Base-by-base conservation (phyloP, 2,888 invertebrate genomes). In the Frankliniella intonsa region DNA sequence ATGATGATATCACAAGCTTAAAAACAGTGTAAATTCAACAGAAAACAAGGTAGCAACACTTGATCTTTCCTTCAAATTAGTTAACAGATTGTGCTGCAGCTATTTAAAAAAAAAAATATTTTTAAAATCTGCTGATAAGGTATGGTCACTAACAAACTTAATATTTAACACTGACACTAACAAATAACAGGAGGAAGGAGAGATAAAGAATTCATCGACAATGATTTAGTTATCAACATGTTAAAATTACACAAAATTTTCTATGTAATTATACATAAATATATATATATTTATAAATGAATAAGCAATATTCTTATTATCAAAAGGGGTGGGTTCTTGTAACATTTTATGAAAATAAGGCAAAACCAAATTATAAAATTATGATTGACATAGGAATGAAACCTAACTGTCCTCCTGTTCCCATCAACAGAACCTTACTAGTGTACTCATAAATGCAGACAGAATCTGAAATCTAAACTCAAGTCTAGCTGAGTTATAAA, bases 141-240 rank as follows among this genome's bases (percentile, higher is more conserved):
- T 76, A 76, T 25, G 69, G 25, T 76, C 22, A 76, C 22, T 25
- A 76, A 76, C 69, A 76, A 76, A 25, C 69, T 76, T 76, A 76
- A 76, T 25, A 22, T 76, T 76, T 76, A 76, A 76, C 69, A 22
- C 12, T 76, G 69, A 76, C 69, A 76, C 69, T 76, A 76, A 76
- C 69, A 76, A 76, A 12, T 76, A 76, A 76, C 69, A 76, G 69
- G 69, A 76, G n/a, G 69, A 76, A 25, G 69, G 69, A 12, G 69
- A 8, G 25, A 76, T 76, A 76, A 25, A 76, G 12, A 76, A 76
- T 76, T 76, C 25, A 76, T 25, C 22, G 25, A 25, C n/a, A 76
- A 76, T 76, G 69, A 76, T 76, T 76, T 25, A 76, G 69, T 76
- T 76, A 76, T 69, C 69, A 76, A 76, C 69, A 76, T 76, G 69